Evolutionary conservation across 2,888 invertebrate genomes (phyloP).

Genomic region (Carterocephalus palaemon): DNA sequence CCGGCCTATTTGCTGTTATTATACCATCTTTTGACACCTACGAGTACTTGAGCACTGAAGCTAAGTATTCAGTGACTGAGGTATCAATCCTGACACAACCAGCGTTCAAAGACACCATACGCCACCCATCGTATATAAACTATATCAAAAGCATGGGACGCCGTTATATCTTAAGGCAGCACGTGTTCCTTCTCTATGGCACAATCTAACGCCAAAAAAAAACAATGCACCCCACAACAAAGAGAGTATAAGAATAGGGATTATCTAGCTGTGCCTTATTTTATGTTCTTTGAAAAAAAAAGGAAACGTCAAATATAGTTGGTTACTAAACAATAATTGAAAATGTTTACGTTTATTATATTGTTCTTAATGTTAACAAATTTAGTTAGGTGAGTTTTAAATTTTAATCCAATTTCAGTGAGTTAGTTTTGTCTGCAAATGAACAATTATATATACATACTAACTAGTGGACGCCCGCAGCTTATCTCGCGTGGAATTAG

Average conservation of each 20-base stretch:
- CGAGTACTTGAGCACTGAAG: constrained; percentile 2
- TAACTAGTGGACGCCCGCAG: background rate
- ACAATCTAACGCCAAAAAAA: constrained; percentile 55
- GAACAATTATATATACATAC: too few species aligned
- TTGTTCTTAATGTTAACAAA: too few species aligned
- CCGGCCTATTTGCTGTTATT: too few species aligned
- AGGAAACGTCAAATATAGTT: constrained; percentile 5
- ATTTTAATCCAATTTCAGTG: too few species aligned
- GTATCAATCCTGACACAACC: background rate
- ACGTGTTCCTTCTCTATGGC: constrained; percentile 62
- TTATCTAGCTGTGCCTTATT: constrained; percentile 3
- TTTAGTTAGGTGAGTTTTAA: too few species aligned
- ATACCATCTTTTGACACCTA: too few species aligned
- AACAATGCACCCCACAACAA: constrained; percentile 41
- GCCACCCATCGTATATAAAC: constrained; percentile 43
- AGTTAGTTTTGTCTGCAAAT: too few species aligned
- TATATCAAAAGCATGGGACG: constrained; percentile 47
- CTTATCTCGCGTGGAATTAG: too few species aligned
- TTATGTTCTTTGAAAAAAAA: background rate
- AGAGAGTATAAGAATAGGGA: constrained; percentile 7
- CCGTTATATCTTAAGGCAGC: constrained; percentile 64
- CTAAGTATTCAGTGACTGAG: constrained; percentile 3
- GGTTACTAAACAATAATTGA: background rate
- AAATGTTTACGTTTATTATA: too few species aligned
- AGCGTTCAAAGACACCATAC: constrained; percentile 38